phyloP scores from a whole-genome alignment of 2,888 invertebrate species.

The Autographa pulchrina region DNA sequence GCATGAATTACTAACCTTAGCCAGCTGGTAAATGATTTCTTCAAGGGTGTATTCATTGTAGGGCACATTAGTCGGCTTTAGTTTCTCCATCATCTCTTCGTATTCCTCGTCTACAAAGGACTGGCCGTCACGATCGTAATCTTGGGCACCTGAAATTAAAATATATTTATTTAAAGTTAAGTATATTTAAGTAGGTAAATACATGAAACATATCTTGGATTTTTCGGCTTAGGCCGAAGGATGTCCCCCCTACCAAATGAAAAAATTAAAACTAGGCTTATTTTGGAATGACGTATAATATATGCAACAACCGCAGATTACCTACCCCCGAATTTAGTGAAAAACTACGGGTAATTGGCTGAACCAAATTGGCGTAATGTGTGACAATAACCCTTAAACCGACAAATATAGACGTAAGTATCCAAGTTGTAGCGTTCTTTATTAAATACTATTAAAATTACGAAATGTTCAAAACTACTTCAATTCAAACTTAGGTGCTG shows the following conservation, averaged over 20 bases:
- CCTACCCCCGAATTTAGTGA: too few relatives aligned
- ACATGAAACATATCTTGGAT: neutral
- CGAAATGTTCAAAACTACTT: neutral
- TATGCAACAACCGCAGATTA: too few relatives aligned
- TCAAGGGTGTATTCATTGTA: conserved; percentile 94
- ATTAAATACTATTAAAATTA: neutral
- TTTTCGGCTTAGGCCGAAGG: neutral
- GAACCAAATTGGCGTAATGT: neutral
- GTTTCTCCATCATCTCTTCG: conserved; percentile 91
- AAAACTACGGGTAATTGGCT: too few relatives aligned
- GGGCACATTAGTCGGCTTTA: conserved; percentile 92
- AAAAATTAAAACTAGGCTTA: too few relatives aligned
- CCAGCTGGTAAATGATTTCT: conserved; percentile 94
- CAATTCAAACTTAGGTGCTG: neutral
- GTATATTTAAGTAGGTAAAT: neutral
- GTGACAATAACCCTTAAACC: neutral
- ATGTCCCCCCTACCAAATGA: too few relatives aligned
- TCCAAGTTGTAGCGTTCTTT: neutral
- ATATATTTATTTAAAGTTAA: neutral
- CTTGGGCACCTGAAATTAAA: conserved; percentile 77
- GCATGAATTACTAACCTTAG: conserved; percentile 87
- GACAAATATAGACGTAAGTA: neutral
- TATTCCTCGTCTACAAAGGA: conserved; percentile 89
- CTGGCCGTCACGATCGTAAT: conserved; percentile 83
- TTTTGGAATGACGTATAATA: too few relatives aligned